These are phyloP conservation scores for Desmodus rotundus DNA, from an alignment of 2,113 vertebrate genomes.

Conservation along the genomic window DNA sequence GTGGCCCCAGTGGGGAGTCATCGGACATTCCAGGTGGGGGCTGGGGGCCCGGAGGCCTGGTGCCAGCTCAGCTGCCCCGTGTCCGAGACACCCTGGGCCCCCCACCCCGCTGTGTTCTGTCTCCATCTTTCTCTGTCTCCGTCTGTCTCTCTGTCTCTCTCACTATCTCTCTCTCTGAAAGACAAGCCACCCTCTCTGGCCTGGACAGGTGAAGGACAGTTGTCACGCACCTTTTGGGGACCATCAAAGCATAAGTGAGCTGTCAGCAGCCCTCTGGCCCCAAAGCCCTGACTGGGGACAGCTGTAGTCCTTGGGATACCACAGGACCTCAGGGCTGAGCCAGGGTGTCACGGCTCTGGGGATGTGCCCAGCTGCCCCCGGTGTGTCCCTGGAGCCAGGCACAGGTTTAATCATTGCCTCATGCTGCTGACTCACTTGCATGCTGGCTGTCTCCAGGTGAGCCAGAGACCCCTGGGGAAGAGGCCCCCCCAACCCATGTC, in stretches of 20 bases:
- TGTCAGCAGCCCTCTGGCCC: accelerated
- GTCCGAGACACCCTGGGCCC: not conserved
- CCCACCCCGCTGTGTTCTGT: not conserved
- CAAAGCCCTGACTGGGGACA: not conserved
- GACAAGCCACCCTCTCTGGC: not conserved
- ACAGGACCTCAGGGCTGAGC: not conserved
- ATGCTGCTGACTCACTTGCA: accelerated
- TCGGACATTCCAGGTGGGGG: accelerated
- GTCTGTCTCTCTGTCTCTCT: not conserved
- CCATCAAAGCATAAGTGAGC: accelerated
- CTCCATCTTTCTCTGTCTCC: not conserved
- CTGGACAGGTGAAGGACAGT: not conserved
- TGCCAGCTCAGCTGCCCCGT: not conserved
- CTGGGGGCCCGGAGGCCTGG: not conserved
- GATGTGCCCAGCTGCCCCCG: accelerated
- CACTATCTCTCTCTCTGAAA: not conserved
- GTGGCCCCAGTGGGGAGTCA: accelerated
- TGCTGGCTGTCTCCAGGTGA: not conserved
- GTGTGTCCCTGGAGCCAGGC: accelerated
- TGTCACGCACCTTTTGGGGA: accelerated
- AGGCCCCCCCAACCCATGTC: not conserved
- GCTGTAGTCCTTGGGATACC: not conserved
- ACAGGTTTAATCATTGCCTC: accelerated
- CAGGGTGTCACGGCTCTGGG: not conserved
- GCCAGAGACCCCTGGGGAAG: accelerated